phyloP scores from a whole-genome alignment of 2,888 invertebrate species.

The Melanostoma mellinum region DNA sequence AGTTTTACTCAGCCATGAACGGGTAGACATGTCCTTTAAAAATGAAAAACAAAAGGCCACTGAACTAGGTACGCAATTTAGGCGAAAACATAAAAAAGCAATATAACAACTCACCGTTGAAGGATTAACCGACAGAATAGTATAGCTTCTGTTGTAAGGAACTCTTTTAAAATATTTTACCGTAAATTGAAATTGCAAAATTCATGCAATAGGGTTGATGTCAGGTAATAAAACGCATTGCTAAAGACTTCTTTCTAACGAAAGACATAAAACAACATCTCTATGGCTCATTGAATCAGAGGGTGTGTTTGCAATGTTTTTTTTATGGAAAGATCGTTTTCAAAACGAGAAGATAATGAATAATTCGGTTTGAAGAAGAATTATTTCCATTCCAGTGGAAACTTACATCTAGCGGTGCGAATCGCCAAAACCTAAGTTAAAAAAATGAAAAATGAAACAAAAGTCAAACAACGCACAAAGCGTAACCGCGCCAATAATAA shows the following conservation, averaged over 20 bases:
- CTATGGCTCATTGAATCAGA: constrained; percentile 48
- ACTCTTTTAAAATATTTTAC: background rate
- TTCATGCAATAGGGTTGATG: constrained; percentile 32
- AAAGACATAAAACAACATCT: constrained; percentile 17
- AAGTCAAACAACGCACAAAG: constrained; percentile 62
- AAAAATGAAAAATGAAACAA: background rate
- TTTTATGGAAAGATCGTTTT: constrained; percentile 9
- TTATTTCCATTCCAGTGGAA: constrained; percentile 21
- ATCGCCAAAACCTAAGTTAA: constrained; percentile 1
- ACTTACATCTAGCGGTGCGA: background rate
- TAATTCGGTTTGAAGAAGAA: background rate
- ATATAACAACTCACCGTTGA: constrained; percentile 37
- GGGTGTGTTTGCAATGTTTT: constrained; percentile 11
- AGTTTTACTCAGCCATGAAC: constrained; percentile 20
- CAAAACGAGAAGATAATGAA: constrained; percentile 16
- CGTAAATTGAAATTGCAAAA: constrained; percentile 15
- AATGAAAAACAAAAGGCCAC: constrained; percentile 17
- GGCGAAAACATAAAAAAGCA: constrained; percentile 47
- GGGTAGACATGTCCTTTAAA: background rate
- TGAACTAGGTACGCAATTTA: constrained; percentile 55
- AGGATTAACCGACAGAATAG: background rate
- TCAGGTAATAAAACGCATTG: background rate
- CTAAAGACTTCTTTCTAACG: background rate
- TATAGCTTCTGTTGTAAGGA: constrained; percentile 7
- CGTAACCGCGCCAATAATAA: constrained; percentile 60